A percentile compares a stretch with the other conserved stretches of the same genome.
phyloP scores from a whole-genome alignment of 53 echinoderm and acorn worm species.

The Patiria pectinifera region DNA sequence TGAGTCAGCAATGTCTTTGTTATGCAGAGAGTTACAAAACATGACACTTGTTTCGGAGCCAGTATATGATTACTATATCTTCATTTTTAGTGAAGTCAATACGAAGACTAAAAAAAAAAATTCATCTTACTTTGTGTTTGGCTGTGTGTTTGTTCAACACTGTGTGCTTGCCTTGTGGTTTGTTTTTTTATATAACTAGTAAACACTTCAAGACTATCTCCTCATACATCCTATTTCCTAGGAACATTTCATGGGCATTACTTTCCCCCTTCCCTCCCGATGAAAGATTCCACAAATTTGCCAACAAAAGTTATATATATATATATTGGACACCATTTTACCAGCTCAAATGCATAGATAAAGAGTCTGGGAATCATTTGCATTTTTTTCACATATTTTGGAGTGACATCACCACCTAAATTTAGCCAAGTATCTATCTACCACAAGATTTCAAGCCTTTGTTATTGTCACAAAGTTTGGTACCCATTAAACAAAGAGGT shows the following conservation, averaged over 20 bases:
- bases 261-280: background rate
- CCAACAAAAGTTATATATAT: background rate
- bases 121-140: no score
- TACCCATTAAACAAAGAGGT: slow-evolving; percentile 1
- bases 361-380: slow-evolving; percentile 29
- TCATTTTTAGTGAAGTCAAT: no score
- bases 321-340: slow-evolving; percentile 18
- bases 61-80: no score
- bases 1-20: no score
- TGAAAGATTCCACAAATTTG: background rate
- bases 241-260: background rate
- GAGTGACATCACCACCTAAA: background rate
- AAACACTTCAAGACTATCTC: no score
- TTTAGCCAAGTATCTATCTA: slow-evolving; percentile 15
- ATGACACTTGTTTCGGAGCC: no score
- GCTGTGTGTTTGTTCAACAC: no score
- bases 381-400: background rate
- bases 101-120: no score
- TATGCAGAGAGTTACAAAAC: no score
- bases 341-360: slow-evolving; percentile 59
- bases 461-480: background rate
- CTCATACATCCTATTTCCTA: background rate
- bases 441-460: background rate
- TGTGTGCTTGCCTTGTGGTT: no score
- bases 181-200: no score